Evolutionary conservation across 2,797 vertebrate species (phyloP), one percentile per base, ranked within the genome.

Genomic region (Esox lucius): DNA sequence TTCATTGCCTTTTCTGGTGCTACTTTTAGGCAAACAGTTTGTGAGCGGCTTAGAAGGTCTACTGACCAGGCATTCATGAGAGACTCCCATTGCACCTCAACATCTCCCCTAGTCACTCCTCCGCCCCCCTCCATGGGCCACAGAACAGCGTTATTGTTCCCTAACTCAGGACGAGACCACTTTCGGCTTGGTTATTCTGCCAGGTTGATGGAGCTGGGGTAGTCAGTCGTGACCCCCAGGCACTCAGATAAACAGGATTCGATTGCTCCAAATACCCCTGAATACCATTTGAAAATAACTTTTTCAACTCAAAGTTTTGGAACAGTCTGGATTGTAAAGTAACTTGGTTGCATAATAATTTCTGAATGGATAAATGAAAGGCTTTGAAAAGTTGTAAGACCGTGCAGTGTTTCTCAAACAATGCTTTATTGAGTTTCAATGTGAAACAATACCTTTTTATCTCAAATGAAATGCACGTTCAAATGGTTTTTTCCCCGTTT

Each of bases 111-210:
- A 53, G 49, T 33, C 66, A 48, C 76, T 75, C 68, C 49, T 35
- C 70, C 49, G 80, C 67, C 75, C 64, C 17, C 51, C 28, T 61
- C 19, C 4, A 59, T 3, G 16, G 75, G 72, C 84, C 79, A 83
- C 78, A 78, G 81, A 83, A 87, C 85, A 81, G 84, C 84, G 74
- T 83, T 78, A 42, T 86, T 85, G 86, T 86, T 86, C 84, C 79
- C 74, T 75, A 86, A 85, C 5, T 39, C 39, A 39, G 42, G 51
- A 26, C n/a, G 4, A 12, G 59, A 83, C 12, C 12, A 42, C 67
- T 46, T 39, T 48, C 26, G 62, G 28, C 31, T 33, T 16, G 4
- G 26, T 33, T 31, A 33, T 33, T 19, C 24, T 31, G 64, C 15
- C 28, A 28, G 5, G 24, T 16, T 1, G 62, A 7, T 65, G 26